Evolutionary conservation across 2,797 vertebrate genomes (phyloP).

Genomic region (Eutrigla gurnardus): DNA sequence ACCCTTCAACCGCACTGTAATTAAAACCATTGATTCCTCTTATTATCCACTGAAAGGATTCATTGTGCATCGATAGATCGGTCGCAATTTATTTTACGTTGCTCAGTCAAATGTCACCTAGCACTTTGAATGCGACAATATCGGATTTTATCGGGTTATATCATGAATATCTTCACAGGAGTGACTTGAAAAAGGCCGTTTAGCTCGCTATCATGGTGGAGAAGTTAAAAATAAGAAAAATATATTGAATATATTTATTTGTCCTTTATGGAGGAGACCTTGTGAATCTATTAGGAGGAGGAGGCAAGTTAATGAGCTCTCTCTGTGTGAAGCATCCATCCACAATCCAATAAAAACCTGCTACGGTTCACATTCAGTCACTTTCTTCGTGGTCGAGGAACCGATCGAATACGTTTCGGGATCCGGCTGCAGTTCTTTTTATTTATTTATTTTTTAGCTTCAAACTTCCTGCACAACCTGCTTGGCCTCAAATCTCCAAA

Average conservation of each 20-base stretch:
- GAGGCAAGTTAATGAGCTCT: conserved; percentile 59
- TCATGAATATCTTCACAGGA: no score
- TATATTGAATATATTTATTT: no score
- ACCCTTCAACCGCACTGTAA: conserved; percentile 41
- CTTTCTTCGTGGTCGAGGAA: conserved; percentile 35
- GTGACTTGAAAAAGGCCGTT: no score
- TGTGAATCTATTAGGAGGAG: conserved; percentile 57
- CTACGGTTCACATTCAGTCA: conserved; percentile 42
- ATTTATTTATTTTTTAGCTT: conserved; percentile 16
- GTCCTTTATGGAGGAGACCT: conserved; percentile 23
- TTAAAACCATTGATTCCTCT: conserved; percentile 39
- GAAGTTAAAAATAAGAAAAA: no score
- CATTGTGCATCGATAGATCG: background rate
- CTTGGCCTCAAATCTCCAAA: conserved; percentile 21
- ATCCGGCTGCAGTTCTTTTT: conserved; percentile 9
- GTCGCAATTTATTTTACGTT: conserved; percentile 8
- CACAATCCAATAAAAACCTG: conserved; percentile 36
- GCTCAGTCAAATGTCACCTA: conserved; percentile 2
- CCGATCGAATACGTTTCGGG: conserved; percentile 24
- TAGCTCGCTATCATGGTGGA: no score
- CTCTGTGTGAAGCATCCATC: background rate
- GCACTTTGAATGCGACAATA: no score
- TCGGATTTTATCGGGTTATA: no score
- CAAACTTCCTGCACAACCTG: conserved; percentile 31
- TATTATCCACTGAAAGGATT: conserved; percentile 18